Percentiles rank a stretch among this genome's conserved stretches.
phyloP scores from a whole-genome alignment of 2,888 invertebrate genomes.

The Leptinotarsa juncta region DNA sequence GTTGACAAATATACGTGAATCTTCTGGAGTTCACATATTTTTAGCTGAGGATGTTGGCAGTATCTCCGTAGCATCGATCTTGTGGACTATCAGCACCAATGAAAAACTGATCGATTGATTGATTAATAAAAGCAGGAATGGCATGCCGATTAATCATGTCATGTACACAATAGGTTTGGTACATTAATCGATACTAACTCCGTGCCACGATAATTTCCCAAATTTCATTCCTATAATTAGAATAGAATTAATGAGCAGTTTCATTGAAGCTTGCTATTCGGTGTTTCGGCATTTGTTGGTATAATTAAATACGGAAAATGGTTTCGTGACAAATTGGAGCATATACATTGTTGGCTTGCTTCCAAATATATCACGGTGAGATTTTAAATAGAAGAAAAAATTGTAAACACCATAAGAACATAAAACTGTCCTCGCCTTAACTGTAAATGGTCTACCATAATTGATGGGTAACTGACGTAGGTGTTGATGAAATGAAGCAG shows the following conservation, averaged over 20 bases:
- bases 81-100: no score
- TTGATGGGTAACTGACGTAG: neutral
- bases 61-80: no score
- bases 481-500: neutral
- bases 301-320: constrained; percentile 20
- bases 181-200: neutral
- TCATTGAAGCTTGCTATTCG: constrained; percentile 10
- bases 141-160: neutral
- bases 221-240: constrained; percentile 16
- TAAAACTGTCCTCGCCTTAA: neutral
- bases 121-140: neutral
- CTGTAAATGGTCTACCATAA: neutral
- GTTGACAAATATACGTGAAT: no score
- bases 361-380: neutral
- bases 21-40: no score
- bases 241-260: constrained; percentile 18
- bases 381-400: neutral
- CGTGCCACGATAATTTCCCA: neutral
- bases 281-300: constrained; percentile 14
- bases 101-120: neutral
- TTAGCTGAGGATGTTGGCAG: no score
- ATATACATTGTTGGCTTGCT: constrained; percentile 3
- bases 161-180: neutral
- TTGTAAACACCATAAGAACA: neutral
- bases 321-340: constrained; percentile 20